phyloP scores from a whole-genome alignment of 2,888 invertebrate species.

The Cancer borealis region DNA sequence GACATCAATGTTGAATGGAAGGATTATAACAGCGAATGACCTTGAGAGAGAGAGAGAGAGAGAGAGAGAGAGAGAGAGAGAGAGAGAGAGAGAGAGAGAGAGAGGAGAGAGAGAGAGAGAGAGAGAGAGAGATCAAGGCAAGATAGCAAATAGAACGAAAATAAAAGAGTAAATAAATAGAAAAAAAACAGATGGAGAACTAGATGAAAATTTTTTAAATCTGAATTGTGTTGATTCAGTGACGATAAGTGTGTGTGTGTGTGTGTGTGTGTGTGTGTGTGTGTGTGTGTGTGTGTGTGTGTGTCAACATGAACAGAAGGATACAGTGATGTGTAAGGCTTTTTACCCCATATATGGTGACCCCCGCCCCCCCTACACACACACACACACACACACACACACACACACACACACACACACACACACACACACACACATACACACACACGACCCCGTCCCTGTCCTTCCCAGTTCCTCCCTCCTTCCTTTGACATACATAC shows the following conservation, averaged over 20 bases:
- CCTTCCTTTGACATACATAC: no score
- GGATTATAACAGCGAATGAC: no score
- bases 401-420: no score
- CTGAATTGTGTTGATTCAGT: background rate
- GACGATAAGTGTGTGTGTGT: conserved; percentile 7
- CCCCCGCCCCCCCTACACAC: no score
- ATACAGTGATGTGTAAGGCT: no score
- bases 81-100: conserved; percentile 16
- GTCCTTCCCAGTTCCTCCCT: no score
- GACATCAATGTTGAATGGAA: no score
- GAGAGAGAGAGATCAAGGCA: conserved; percentile 3
- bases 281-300: background rate
- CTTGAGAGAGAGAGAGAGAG: no score
- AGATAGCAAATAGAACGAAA: background rate
- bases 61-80: conserved; percentile 7
- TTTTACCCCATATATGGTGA: no score
- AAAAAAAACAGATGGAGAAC: background rate
- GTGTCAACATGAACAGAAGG: background rate
- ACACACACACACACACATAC: no score
- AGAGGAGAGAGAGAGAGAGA: conserved; percentile 20
- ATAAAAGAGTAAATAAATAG: background rate
- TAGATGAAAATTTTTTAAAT: background rate
- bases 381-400: no score
- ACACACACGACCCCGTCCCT: no score
- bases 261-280: conserved; percentile 16